A percentile compares a stretch with the other conserved stretches of the same genome.
phyloP scores from a whole-genome alignment of 2,113 vertebrate species.

The Chloebia gouldiae region DNA sequence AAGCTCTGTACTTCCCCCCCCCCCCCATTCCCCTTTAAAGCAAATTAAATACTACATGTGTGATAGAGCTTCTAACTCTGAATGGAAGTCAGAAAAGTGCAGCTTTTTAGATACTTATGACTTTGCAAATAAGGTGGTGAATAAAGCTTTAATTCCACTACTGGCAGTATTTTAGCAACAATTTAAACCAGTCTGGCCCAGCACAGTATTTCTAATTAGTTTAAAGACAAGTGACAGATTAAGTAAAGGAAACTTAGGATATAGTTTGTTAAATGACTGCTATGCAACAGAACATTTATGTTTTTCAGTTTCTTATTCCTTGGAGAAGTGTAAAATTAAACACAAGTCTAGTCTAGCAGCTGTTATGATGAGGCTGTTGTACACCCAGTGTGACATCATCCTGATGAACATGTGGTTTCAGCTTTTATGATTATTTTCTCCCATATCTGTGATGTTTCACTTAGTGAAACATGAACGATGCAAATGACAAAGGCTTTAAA shows the following conservation, averaged over 20 bases:
- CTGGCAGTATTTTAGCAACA: not conserved
- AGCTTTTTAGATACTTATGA: not conserved
- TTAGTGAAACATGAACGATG: not conserved
- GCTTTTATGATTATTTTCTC: not conserved
- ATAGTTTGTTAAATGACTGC: not conserved
- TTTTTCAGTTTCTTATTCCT: not conserved
- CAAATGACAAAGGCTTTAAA: not conserved
- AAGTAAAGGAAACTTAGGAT: not conserved
- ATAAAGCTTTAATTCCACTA: not conserved
- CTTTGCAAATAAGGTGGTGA: not conserved
- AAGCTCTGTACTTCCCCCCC: not conserved
- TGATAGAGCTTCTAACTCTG: not conserved
- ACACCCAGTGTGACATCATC: too few species aligned
- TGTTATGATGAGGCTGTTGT: not conserved
- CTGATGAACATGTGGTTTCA: not conserved
- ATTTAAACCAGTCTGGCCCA: not conserved
- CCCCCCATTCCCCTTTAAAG: accelerated
- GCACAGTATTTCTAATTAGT: not conserved
- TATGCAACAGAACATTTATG: not conserved
- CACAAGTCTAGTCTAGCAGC: not conserved
- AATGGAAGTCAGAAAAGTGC: not conserved
- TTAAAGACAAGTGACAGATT: not conserved
- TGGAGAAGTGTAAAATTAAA: not conserved
- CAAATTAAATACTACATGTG: not conserved
- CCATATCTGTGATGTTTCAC: not conserved